Percentiles rank a stretch among this genome's conserved stretches.
These are phyloP conservation scores for Chirona hameri DNA, from an alignment of 2,888 invertebrate genomes.

Conservation along the genomic window DNA sequence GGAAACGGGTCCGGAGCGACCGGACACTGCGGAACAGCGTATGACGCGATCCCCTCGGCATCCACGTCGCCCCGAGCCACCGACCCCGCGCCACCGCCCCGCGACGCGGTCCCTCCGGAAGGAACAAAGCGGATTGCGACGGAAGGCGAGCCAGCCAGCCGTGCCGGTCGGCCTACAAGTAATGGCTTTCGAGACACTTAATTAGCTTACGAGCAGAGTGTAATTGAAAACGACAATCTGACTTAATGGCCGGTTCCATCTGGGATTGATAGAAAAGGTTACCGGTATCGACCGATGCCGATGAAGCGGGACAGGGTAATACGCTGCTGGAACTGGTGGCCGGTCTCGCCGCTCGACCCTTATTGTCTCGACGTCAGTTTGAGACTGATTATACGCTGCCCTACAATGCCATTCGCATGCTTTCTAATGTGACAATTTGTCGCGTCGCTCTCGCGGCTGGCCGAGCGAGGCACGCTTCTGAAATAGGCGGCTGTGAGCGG, in stretches of 20 bases:
- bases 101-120: neutral
- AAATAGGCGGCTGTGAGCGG: neutral
- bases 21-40: too few species aligned
- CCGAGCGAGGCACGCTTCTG: neutral
- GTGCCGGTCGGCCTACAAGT: neutral
- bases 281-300: neutral
- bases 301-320: neutral
- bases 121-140: conserved; percentile 12
- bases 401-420: neutral
- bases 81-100: too few species aligned
- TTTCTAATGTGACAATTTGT: conserved; percentile 8
- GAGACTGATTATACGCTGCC: neutral
- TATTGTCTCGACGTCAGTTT: neutral
- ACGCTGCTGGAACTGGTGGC: neutral
- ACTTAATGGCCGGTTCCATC: neutral
- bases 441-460: neutral
- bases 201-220: neutral
- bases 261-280: conserved; percentile 13
- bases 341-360: neutral
- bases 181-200: conserved; percentile 5
- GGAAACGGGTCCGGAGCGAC: too few species aligned
- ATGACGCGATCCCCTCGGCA: too few species aligned
- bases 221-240: conserved; percentile 27
- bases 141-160: neutral
- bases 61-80: too few species aligned